Base-by-base conservation (phyloP, 2,797 vertebrate species). In the Acomys russatus region DNA sequence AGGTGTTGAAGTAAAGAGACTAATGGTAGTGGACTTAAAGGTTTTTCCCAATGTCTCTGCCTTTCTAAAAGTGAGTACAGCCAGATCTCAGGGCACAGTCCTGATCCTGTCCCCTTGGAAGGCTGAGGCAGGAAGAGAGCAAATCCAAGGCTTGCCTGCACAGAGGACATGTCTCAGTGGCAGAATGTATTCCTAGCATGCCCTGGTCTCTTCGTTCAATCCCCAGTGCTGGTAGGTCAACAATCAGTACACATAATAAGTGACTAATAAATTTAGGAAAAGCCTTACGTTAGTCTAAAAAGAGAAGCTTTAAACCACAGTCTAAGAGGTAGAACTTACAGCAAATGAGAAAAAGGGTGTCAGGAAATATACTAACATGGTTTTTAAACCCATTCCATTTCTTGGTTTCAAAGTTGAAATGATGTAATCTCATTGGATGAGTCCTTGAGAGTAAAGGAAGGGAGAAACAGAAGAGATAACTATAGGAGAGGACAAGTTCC, bases 211-310 rank as follows among this genome's bases (percentile, higher is more conserved):
- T 18, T 1, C 9, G 4, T 51, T 78, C 2, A 6, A 18, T 51
- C 9, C 35, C 35, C 56, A 63, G 10, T 49, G 44, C 18, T 63
- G 35, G 63, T 4, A 15, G 23, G 9, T 20, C 35, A 33, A 61
- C 35, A 8, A 1, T 33, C 8, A 49, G 28, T 10, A 63, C 61
- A n/a, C 5, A 15, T 9, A 35, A 89, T 25, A 8, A 51, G 54
- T 56, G 18, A 23, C 25, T 92, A 18, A 79, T 9, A 63, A 33
- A 83, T 51, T 93, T 92, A 66, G 74, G 54, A 83, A 94, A 78
- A 51, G 18, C 20, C 6, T 6, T 79, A 20, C 49, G 4, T 54
- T 8, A 44, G 17, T 61, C 44, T 63, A 28, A 33, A 83, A 73
- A 88, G 56, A 61, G 12, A 54, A 88, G 49, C 1, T 17, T 76